phyloP scores from a whole-genome alignment of 2,113 vertebrate genomes.

The Apodemus sylvaticus region DNA sequence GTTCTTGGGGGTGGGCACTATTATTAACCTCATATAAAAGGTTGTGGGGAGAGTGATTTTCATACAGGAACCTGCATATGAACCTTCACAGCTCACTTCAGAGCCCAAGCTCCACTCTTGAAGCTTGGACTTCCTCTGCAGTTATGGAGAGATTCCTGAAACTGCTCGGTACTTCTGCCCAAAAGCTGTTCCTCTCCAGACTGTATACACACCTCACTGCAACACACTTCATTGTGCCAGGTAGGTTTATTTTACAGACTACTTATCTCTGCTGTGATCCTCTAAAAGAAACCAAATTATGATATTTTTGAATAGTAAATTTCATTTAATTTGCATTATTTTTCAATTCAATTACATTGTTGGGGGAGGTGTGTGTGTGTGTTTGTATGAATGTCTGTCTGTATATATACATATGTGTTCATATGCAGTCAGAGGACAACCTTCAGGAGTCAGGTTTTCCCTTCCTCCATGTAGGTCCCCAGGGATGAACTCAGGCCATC shows the following conservation, averaged over 20 bases:
- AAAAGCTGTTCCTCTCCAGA: neutral
- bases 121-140: neutral
- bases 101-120: neutral
- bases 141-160: neutral
- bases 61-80: neutral
- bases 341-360: neutral
- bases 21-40: slow-evolving; percentile 35
- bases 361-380: neutral
- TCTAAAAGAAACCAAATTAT: slow-evolving; percentile 14
- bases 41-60: neutral
- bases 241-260: neutral
- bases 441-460: neutral
- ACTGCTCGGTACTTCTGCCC: neutral
- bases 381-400: neutral
- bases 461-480: no score
- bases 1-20: slow-evolving; percentile 22
- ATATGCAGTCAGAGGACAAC: neutral
- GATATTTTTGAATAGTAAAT: neutral
- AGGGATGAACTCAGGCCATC: neutral
- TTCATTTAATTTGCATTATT: neutral
- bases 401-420: neutral
- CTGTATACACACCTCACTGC: neutral
- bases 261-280: slow-evolving; percentile 1
- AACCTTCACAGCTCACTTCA: neutral
- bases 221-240: neutral